phyloP scores from a whole-genome alignment of 2,797 vertebrate genomes.

The Lutjanus campechanus region DNA sequence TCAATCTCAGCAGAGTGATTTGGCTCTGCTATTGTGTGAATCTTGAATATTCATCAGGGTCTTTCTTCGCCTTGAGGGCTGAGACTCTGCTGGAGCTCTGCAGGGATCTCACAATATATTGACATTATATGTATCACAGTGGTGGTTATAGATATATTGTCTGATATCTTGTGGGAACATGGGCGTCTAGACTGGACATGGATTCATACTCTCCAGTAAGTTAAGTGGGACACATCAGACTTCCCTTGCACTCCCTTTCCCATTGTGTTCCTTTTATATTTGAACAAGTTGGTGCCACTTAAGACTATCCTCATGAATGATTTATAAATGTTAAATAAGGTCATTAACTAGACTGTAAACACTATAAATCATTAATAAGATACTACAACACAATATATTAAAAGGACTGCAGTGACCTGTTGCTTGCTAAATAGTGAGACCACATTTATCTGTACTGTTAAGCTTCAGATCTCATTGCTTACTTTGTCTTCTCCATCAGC shows the following conservation, averaged over 20 bases:
- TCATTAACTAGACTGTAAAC: too few relatives aligned
- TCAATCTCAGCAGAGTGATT: slow-evolving; percentile 70
- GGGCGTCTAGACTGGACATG: slow-evolving; percentile 12
- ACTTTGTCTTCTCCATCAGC: too few relatives aligned
- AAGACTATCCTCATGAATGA: too few relatives aligned
- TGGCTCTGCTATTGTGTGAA: slow-evolving; percentile 69
- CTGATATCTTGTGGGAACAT: slow-evolving; percentile 21
- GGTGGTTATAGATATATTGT: slow-evolving; percentile 9
- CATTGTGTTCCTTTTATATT: not conserved
- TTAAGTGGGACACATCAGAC: not conserved
- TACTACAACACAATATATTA: too few relatives aligned
- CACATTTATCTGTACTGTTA: too few relatives aligned
- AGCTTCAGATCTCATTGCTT: too few relatives aligned
- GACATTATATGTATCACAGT: not conserved
- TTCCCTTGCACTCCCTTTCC: not conserved
- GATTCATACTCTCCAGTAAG: not conserved
- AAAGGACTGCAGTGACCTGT: too few relatives aligned
- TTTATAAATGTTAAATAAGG: too few relatives aligned
- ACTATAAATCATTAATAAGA: too few relatives aligned
- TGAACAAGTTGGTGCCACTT: not conserved
- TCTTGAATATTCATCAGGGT: slow-evolving; percentile 79
- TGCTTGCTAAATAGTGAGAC: too few relatives aligned
- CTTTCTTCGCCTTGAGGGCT: slow-evolving; percentile 54
- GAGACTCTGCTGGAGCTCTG: slow-evolving; percentile 51
- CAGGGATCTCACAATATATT: slow-evolving; percentile 38